Percentiles rank a stretch among this genome's conserved stretches.
phyloP scores from a whole-genome alignment of 1,140 invertebrate genomes.

The Megalonaias nervosa region DNA sequence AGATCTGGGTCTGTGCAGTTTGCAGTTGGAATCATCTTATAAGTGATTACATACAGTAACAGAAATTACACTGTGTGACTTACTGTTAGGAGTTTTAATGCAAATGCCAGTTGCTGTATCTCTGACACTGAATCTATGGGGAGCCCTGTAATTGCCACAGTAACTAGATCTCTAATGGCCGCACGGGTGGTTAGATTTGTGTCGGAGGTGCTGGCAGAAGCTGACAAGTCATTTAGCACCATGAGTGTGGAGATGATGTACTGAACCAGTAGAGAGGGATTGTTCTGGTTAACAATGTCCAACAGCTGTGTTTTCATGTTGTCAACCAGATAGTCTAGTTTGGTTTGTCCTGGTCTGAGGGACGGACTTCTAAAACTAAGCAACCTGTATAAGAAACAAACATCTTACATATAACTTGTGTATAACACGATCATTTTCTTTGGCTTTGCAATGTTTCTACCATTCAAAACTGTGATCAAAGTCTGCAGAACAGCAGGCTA shows the following conservation, averaged over 20 bases:
- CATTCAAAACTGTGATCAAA: not conserved
- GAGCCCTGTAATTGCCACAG: constrained; percentile 32
- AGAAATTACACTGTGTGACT: constrained; percentile 18
- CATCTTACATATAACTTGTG: not conserved
- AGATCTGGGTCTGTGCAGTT: too few species aligned
- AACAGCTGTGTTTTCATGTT: constrained; percentile 35
- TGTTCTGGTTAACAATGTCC: constrained; percentile 48
- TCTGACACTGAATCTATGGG: constrained; percentile 42
- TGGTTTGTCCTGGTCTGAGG: constrained; percentile 25
- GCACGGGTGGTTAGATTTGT: constrained; percentile 29
- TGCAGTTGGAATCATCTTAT: too few species aligned
- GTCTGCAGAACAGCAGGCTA: not conserved
- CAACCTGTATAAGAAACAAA: constrained; percentile 13
- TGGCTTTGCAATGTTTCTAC: not conserved
- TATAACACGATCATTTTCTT: not conserved
- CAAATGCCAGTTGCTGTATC: constrained; percentile 51
- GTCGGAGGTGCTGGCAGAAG: constrained; percentile 1
- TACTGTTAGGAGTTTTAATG: constrained; percentile 54
- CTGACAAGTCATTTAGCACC: constrained; percentile 56
- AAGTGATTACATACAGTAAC: not conserved
- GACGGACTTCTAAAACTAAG: not conserved
- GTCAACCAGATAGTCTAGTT: constrained; percentile 39
- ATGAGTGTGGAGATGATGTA: constrained; percentile 50
- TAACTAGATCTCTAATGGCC: constrained; percentile 49
- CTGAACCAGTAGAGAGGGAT: constrained; percentile 52